A percentile compares a stretch with the other conserved stretches of the same genome.
Conservation (phyloP, 2,888 invertebrate species). For the Lithosia quadra region DNA sequence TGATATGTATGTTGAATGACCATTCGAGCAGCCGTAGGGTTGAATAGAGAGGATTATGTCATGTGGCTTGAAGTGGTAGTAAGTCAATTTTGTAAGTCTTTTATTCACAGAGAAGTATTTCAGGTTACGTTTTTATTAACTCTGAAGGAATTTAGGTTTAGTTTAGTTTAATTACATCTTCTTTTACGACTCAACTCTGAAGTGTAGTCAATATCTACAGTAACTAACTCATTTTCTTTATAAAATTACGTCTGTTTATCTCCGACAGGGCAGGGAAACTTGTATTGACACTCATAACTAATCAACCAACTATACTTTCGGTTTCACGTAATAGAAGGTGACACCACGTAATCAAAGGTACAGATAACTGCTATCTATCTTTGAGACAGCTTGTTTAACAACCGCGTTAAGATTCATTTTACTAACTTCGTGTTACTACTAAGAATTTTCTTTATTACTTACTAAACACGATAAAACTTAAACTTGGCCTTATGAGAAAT, state of each 20-base stretch:
- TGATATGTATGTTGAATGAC: constrained; percentile 55
- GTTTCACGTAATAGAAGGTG: neutral
- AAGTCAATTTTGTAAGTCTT: constrained; percentile 28
- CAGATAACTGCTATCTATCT: neutral
- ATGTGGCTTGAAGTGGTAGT: constrained; percentile 22
- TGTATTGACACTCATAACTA: neutral
- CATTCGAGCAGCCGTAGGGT: constrained; percentile 43
- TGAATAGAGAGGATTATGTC: constrained; percentile 38
- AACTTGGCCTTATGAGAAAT: no score
- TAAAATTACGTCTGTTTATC: neutral
- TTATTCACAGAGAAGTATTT: constrained; percentile 11
- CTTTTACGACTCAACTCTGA: neutral
- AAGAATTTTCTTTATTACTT: no score
- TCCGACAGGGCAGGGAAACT: neutral
- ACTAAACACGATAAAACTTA: no score
- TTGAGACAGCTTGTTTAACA: neutral
- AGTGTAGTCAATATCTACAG: neutral
- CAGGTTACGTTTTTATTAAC: neutral
- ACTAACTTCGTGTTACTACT: neutral
- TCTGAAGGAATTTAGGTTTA: neutral
- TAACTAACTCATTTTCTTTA: neutral
- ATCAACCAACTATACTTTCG: neutral
- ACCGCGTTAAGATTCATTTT: neutral
- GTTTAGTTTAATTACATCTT: neutral
- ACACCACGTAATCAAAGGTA: neutral